Percentiles rank a stretch among this genome's conserved stretches.
These are phyloP conservation scores for Lanius ludovicianus DNA, from an alignment of 2,113 vertebrate genomes.

Conservation along the genomic window DNA sequence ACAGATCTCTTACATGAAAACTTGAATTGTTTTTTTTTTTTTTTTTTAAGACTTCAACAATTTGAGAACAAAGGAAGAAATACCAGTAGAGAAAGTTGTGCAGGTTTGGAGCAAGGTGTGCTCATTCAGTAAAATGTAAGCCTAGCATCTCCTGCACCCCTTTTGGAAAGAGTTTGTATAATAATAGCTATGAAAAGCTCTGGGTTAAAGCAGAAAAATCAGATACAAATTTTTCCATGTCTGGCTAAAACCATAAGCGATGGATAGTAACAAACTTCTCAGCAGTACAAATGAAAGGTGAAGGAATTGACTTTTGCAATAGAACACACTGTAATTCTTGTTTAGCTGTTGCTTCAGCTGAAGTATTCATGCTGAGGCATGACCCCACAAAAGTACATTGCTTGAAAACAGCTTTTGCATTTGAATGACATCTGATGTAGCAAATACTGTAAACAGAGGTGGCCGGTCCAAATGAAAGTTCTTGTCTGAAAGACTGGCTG, in stretches of 20 bases:
- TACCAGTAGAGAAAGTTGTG: neutral
- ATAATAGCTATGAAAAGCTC: neutral
- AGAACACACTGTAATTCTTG: neutral
- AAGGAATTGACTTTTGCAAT: neutral
- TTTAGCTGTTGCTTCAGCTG: neutral
- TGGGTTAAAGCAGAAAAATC: neutral
- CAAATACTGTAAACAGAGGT: neutral
- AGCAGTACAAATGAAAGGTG: neutral
- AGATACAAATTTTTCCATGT: neutral
- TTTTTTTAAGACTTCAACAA: constrained; percentile 25
- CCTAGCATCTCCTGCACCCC: neutral
- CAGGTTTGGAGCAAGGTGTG: neutral
- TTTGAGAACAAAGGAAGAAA: constrained; percentile 25
- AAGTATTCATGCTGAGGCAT: neutral
- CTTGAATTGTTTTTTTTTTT: neutral
- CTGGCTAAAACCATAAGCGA: neutral
- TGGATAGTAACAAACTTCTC: neutral
- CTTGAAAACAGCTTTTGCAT: neutral
- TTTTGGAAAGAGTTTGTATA: neutral
- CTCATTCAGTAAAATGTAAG: neutral
- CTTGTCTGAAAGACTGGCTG: neutral
- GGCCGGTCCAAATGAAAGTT: neutral
- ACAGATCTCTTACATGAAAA: constrained; percentile 56
- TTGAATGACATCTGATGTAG: rapidly evolving
- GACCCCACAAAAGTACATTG: neutral